Evolutionary conservation across 1,140 invertebrate genomes (phyloP), one percentile per base, ranked within the genome.

Genomic region (Microplitis mediator): DNA sequence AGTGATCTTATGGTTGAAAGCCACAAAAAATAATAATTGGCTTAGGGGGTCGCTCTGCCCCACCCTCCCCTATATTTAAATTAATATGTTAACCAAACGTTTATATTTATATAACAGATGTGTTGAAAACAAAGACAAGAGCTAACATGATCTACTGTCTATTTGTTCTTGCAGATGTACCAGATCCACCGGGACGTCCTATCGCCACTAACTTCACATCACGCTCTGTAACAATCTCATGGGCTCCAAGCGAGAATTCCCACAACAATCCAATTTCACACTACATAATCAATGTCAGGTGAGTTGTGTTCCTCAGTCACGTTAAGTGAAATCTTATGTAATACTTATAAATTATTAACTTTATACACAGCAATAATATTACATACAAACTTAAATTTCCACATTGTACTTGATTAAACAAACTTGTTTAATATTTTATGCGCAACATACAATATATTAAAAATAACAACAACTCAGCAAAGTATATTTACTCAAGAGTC

Each of bases 131-230:
- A 45, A 45, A 45, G 39, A 45, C 39, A 45, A 11, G 39, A 23
- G 23, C 23, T 45, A 45, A 45, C 39, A 45, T 45, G 39, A 45
- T 45, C 39, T 45, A 45, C 6, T 74, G 63, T 75, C 66, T 75
- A 51, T 61, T 75, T 77, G 75, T 78, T 71, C 56, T 84, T 89
- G 67, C 87, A 91, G 90, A 91, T 87, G 90, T 92, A 78, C 89
- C 91, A 84, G 92, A 92, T 87, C 90, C 92, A 67, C 93, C 93
- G 66, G 92, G 92, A 75, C 87, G 91, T 68, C 93, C 93, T 63
- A 87, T 94, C 75, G 89, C 93, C 80, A 90, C 90, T 82, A 90
- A 88, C 80, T 94, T 93, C 82, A 92, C 92, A 54, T 93, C 93
- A 68, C 88, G 92, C 72, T 90, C 91, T 16, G 91, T 93, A 77